Evolutionary conservation across 2,888 invertebrate genomes (phyloP), one percentile per base, ranked within the genome.

Genomic region (Drosophila helvetica): DNA sequence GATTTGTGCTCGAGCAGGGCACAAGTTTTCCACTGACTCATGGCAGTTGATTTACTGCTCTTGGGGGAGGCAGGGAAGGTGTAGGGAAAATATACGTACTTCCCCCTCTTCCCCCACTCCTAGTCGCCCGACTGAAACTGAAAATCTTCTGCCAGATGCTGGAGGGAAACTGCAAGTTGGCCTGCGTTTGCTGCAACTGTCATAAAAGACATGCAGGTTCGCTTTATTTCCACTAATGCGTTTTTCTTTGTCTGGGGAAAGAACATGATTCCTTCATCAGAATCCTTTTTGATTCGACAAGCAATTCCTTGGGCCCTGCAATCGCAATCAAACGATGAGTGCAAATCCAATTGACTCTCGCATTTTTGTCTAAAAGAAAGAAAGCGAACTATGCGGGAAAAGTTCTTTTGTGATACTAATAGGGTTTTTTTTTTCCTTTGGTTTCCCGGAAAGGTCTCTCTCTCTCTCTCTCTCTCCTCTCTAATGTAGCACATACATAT

Each of bases 1-100:
- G 65, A 79, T 73, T 73, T 70, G 53, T 68, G 57, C 58, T 58
- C 43, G 69, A 66, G 61, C 59, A 67, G 63, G 64, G 47, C 27
- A 47, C 33, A 48, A 59, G 70, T 69, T 69, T 58, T 25, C 58
- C 58, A 65, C 47, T 55, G 56, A 65, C 47, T 68, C 69, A 61
- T 63, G 53, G 52, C 65, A 70, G 65, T 73, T 75, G 78, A 83
- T 75, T 83, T 80, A 83, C 61, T 55, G 52, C 56, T 47, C 43
- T 30, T 30, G 17, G 33, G 52, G 18, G 67, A 8, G 17, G 25
- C 22, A 38, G 3, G 58, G 17, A n/a, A 19, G 19, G 38, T 59
- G 59, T 52, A 58, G 50, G 52, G 43, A 50, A 53, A 46, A 50
- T 51, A 53, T 33, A 25, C 6, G 25, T 25, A 72, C n/a, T 65